A percentile compares a stretch with the other conserved stretches of the same genome.
These are phyloP conservation scores for Xestobium rufovillosum DNA, from an alignment of 2,888 invertebrate species.

Conservation along the genomic window DNA sequence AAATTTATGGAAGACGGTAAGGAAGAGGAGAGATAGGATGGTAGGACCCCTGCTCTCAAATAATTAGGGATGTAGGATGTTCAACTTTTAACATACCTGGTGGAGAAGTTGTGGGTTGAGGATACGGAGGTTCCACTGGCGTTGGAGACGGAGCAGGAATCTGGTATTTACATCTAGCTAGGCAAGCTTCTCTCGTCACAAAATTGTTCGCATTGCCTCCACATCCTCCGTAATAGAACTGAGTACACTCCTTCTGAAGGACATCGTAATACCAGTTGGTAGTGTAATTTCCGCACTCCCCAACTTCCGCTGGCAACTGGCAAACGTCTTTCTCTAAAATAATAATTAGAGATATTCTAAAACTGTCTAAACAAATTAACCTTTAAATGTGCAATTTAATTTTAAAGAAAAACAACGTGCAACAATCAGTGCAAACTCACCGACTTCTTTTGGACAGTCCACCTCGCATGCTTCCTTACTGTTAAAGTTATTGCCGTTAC, in stretches of 20 bases:
- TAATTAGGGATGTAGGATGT: too few species aligned
- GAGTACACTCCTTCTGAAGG: slow-evolving; percentile 61
- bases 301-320: slow-evolving; percentile 65
- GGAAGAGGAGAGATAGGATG: too few species aligned
- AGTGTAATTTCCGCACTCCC: slow-evolving; percentile 69
- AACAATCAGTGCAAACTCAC: slow-evolving; percentile 49
- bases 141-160: slow-evolving; percentile 25
- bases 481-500: slow-evolving; percentile 80
- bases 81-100: too few species aligned
- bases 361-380: slow-evolving; percentile 18
- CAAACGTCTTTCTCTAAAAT: slow-evolving; percentile 62
- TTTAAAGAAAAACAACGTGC: not conserved
- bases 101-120: slow-evolving; percentile 14
- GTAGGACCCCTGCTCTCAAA: too few species aligned
- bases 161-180: slow-evolving; percentile 53
- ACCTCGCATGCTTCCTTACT: slow-evolving; percentile 65
- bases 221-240: slow-evolving; percentile 87
- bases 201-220: slow-evolving; percentile 89
- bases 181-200: slow-evolving; percentile 57
- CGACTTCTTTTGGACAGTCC: slow-evolving; percentile 70
- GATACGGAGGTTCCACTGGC: slow-evolving; percentile 11
- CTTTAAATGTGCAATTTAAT: not conserved
- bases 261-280: slow-evolving; percentile 80
- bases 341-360: slow-evolving; percentile 15
- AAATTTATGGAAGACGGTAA: too few species aligned